Evolutionary conservation across 2,113 vertebrate species (phyloP).

Genomic region (Catagonus wagneri): DNA sequence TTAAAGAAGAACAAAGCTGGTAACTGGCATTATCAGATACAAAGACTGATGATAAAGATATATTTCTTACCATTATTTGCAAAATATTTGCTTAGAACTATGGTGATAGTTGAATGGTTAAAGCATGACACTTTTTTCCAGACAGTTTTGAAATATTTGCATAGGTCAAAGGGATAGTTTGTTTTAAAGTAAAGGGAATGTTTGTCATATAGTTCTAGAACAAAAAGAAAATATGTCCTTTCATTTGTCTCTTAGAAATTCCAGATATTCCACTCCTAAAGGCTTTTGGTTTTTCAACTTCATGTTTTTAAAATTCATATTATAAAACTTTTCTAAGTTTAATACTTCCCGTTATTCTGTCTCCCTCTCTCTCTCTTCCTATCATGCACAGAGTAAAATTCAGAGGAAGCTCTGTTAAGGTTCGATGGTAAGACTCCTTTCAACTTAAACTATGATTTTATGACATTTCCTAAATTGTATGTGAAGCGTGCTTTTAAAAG

Average conservation of each 20-base stretch:
- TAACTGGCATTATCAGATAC: background rate
- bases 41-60: background rate
- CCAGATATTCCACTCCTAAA: background rate
- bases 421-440: background rate
- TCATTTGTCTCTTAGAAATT: slow-evolving; percentile 18
- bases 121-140: background rate
- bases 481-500: background rate
- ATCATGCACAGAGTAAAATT: background rate
- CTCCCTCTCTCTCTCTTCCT: background rate
- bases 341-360: background rate
- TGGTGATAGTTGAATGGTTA: background rate
- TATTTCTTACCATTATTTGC: background rate
- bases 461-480: background rate
- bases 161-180: background rate
- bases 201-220: background rate
- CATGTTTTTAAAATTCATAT: background rate
- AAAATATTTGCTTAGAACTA: background rate
- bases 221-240: background rate
- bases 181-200: background rate
- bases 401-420: background rate
- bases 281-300: background rate
- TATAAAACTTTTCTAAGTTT: background rate
- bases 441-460: background rate
- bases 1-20: background rate
- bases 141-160: background rate